Evolutionary conservation across 1,140 invertebrate genomes (phyloP).

Genomic region (Amphibalanus amphitrite): DNA sequence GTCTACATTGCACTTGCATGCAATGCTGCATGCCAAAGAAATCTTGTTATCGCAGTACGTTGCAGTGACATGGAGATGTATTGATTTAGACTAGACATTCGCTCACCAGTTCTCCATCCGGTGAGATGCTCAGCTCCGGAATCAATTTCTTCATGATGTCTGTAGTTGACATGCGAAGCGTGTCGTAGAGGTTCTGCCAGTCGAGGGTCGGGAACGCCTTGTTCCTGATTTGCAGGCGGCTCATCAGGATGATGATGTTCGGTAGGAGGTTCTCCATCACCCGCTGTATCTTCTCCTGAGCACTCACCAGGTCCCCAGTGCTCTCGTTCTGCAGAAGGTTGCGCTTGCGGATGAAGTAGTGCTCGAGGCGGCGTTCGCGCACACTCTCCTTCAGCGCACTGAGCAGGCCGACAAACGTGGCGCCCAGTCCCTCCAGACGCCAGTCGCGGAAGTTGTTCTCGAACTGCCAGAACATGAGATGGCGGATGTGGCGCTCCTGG

Average conservation of each 20-base stretch:
- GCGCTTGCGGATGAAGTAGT: slow-evolving; percentile 50
- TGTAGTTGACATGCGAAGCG: background rate
- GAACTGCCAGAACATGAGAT: slow-evolving; percentile 57
- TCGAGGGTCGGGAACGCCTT: background rate
- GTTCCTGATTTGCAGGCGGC: slow-evolving; percentile 31
- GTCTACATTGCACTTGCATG: too few relatives aligned
- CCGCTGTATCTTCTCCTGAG: slow-evolving; percentile 44
- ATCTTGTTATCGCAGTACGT: too few relatives aligned
- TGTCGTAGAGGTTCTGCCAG: background rate
- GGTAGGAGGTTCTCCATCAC: slow-evolving; percentile 48
- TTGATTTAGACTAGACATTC: too few relatives aligned
- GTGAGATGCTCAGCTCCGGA: background rate
- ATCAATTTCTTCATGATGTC: background rate
- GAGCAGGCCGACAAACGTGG: slow-evolving; percentile 42
- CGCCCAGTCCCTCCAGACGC: slow-evolving; percentile 47
- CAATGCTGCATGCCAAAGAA: too few relatives aligned
- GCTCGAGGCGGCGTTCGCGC: slow-evolving; percentile 36
- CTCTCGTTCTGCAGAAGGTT: slow-evolving; percentile 53
- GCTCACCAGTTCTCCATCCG: too few relatives aligned
- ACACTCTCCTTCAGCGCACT: slow-evolving; percentile 29
- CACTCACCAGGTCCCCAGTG: slow-evolving; percentile 36
- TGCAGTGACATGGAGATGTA: too few relatives aligned
- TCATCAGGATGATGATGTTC: slow-evolving; percentile 42
- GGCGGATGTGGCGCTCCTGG: slow-evolving; percentile 45
- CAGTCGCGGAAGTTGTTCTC: slow-evolving; percentile 45